Percentiles rank a stretch among this genome's conserved stretches.
Evolutionary conservation across 2,888 invertebrate genomes (phyloP).

Genomic region (Acleris holmiana): DNA sequence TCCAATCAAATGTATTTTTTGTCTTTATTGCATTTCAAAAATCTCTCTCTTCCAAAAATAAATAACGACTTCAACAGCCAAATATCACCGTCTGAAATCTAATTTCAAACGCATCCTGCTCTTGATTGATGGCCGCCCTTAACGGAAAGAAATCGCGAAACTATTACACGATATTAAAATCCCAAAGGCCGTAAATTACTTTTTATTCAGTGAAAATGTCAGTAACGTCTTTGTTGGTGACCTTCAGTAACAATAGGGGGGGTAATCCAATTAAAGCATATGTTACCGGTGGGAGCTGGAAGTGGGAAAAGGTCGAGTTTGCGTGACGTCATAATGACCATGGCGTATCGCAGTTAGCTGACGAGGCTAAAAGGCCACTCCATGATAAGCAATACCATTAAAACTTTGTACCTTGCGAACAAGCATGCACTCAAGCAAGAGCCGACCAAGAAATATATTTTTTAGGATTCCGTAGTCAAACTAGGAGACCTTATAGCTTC

Average conservation of each 20-base stretch:
- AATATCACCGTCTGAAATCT: not conserved
- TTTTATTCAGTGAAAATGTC: slow-evolving; percentile 7
- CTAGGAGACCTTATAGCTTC: no score
- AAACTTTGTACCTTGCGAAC: no score
- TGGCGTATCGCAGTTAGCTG: no score
- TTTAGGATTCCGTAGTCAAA: no score
- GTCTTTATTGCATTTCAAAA: no score
- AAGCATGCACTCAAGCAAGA: no score
- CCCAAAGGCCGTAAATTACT: no score
- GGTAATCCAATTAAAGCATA: not conserved
- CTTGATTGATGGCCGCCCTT: not conserved
- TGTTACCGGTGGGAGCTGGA: not conserved
- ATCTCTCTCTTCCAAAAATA: no score
- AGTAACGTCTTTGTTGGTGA: slow-evolving; percentile 3
- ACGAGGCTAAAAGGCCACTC: no score
- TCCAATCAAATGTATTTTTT: no score
- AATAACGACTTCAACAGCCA: not conserved
- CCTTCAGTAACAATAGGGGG: slow-evolving; percentile 13
- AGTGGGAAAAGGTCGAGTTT: slow-evolving; percentile 2
- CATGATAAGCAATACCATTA: no score
- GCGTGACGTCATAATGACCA: not conserved
- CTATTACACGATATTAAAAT: not conserved
- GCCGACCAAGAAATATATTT: no score
- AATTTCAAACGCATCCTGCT: slow-evolving; percentile 1
- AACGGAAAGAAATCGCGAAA: not conserved